These are phyloP conservation scores for Stictocephala bisonia DNA, from an alignment of 2,888 invertebrate species.

Conservation along the genomic window DNA sequence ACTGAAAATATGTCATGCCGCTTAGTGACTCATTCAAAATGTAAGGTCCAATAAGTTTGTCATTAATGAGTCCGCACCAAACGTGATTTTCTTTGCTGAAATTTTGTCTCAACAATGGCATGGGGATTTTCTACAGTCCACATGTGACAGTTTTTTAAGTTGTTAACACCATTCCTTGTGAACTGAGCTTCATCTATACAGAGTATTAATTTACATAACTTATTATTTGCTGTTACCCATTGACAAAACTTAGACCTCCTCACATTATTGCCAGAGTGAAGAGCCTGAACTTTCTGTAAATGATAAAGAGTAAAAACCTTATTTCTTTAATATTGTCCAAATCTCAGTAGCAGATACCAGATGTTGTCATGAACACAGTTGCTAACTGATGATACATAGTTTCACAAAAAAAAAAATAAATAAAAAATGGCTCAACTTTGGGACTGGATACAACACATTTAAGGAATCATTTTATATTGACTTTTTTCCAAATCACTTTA, in stretches of 20 bases:
- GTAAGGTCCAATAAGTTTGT: slow-evolving; percentile 3
- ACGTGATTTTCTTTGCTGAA: slow-evolving; percentile 12
- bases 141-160: background rate
- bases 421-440: no score
- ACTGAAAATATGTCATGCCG: background rate
- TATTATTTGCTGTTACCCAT: background rate
- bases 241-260: background rate
- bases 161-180: slow-evolving; percentile 10
- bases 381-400: no score
- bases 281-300: slow-evolving; percentile 13
- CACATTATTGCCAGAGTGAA: background rate
- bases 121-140: slow-evolving; percentile 21
- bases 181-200: slow-evolving; percentile 23
- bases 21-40: background rate
- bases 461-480: no score
- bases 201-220: background rate
- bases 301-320: background rate
- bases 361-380: no score
- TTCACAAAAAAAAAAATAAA: no score
- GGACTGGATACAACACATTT: no score
- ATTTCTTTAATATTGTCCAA: background rate
- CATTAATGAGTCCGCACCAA: slow-evolving; percentile 29
- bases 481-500: no score
- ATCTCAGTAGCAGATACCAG: background rate
- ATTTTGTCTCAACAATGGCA: background rate